Evolutionary conservation across 2,797 vertebrate genomes (phyloP).

Genomic region (Channallabes apus): DNA sequence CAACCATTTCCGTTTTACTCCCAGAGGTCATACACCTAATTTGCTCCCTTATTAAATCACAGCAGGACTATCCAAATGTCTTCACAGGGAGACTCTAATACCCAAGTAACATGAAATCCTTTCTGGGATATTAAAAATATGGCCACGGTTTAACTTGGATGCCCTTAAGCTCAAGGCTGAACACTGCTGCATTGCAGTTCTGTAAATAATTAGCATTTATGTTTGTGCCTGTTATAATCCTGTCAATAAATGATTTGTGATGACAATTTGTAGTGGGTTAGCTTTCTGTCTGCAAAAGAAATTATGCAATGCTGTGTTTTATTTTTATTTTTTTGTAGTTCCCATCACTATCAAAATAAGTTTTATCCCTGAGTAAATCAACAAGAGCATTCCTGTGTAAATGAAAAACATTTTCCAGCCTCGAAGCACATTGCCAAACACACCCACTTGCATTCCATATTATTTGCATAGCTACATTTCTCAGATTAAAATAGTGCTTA

Average conservation of each 20-base stretch:
- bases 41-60: not conserved
- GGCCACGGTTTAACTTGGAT: not conserved
- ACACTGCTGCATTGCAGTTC: not conserved
- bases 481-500: constrained; percentile 37
- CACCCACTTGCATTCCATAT: constrained; percentile 58
- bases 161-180: not conserved
- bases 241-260: constrained; percentile 43
- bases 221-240: constrained; percentile 44
- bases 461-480: constrained; percentile 54
- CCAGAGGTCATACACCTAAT: not conserved
- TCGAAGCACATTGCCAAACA: constrained; percentile 51
- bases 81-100: not conserved
- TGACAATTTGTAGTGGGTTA: constrained; percentile 20
- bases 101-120: not conserved
- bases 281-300: not conserved
- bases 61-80: not conserved
- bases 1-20: not conserved
- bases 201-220: constrained; percentile 53
- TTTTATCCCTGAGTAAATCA: constrained; percentile 24
- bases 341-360: constrained; percentile 40
- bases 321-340: constrained; percentile 12
- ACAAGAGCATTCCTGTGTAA: constrained; percentile 68
- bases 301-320: not conserved
- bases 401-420: constrained; percentile 67
- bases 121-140: not conserved